Percentiles rank a stretch among this genome's conserved stretches.
Conservation (phyloP, 2,113 vertebrate species). For the Phylloscopus whistleri region DNA sequence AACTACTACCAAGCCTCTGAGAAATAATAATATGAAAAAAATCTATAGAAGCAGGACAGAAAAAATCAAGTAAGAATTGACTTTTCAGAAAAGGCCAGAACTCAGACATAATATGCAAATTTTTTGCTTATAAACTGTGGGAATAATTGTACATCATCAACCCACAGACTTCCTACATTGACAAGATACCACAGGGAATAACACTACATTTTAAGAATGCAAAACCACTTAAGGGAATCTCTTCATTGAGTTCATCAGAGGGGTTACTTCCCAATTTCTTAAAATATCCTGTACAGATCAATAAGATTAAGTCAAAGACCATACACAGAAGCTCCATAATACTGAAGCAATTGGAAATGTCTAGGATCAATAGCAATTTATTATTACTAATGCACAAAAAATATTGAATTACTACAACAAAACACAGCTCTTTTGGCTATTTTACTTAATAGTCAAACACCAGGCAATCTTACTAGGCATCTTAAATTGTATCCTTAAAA, state of each 20-base stretch:
- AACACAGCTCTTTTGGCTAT: background rate
- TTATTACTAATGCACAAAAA: background rate
- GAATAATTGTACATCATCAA: background rate
- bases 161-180: background rate
- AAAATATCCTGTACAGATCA: background rate
- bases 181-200: background rate
- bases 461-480: background rate
- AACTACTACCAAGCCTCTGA: background rate
- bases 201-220: background rate
- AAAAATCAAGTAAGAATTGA: background rate
- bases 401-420: background rate
- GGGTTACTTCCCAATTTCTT: background rate
- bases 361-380: background rate
- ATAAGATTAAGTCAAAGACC: background rate
- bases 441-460: background rate
- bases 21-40: background rate
- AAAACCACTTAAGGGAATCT: background rate
- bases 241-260: background rate
- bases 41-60: background rate
- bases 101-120: background rate
- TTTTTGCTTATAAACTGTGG: background rate
- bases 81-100: background rate
- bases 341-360: background rate
- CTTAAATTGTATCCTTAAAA: background rate
- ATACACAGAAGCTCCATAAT: background rate